These are phyloP conservation scores for Dendrocopos noguchii DNA, from an alignment of 2,113 vertebrate genomes.

Conservation along the genomic window DNA sequence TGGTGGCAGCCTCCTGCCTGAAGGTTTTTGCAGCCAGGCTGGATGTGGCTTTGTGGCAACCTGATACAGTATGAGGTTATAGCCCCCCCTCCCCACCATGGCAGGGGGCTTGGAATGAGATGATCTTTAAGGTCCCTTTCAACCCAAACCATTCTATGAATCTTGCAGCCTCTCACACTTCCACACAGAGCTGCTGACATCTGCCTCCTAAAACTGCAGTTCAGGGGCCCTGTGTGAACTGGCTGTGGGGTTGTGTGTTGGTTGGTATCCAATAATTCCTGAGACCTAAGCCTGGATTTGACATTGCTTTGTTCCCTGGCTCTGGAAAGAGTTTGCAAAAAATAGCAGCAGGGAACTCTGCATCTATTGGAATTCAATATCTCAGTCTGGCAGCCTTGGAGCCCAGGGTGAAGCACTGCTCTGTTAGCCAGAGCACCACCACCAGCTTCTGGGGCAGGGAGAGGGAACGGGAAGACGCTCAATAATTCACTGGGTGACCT, in stretches of 20 bases:
- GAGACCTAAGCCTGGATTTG: background rate
- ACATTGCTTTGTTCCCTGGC: background rate
- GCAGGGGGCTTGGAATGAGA: too few species aligned
- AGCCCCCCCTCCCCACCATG: too few species aligned
- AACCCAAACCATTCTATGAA: too few species aligned
- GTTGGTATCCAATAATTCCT: background rate
- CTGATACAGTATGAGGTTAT: too few species aligned
- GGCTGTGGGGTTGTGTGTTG: background rate
- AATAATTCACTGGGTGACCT: background rate
- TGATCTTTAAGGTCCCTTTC: too few species aligned
- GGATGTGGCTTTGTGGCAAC: too few species aligned
- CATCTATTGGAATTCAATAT: conserved; percentile 32
- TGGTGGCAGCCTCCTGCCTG: too few species aligned
- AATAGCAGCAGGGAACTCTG: conserved; percentile 12
- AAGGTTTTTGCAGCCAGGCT: too few species aligned
- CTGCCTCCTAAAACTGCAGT: background rate
- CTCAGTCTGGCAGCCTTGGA: conserved; percentile 22
- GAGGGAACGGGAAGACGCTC: background rate
- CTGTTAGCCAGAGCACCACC: background rate
- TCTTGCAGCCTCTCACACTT: background rate
- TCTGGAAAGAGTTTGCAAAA: conserved; percentile 29
- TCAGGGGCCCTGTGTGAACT: background rate
- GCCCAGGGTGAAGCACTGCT: background rate
- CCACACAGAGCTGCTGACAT: background rate
- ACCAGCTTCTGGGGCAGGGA: background rate